These are phyloP conservation scores for Drosophila azteca DNA, from an alignment of 1,140 invertebrate genomes.

Conservation along the genomic window DNA sequence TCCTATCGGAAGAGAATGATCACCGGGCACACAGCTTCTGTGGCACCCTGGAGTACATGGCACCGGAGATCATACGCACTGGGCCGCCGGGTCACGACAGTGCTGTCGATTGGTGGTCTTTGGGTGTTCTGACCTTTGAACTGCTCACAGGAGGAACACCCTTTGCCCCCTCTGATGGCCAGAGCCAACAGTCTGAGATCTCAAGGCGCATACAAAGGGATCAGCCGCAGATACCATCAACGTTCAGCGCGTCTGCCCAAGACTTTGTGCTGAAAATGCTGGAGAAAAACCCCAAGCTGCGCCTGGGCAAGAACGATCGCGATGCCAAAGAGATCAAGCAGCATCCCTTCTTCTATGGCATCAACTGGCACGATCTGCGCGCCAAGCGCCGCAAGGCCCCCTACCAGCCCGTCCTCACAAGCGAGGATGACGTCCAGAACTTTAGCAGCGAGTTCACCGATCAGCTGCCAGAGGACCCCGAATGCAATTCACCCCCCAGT, in stretches of 20 bases:
- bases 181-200: constrained; percentile 96
- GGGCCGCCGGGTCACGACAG: constrained; percentile 94
- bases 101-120: constrained; percentile 98
- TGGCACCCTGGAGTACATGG: constrained; percentile 98
- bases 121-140: constrained; percentile 98
- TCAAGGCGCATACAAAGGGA: constrained; percentile 94
- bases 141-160: constrained; percentile 98
- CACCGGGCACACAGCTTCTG: constrained; percentile 96
- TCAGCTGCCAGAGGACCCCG: constrained; percentile 95
- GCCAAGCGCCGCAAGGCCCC: constrained; percentile 90
- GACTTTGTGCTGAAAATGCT: constrained; percentile 90
- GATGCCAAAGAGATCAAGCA: constrained; percentile 94
- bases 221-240: constrained; percentile 93
- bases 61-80: constrained; percentile 94
- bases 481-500: constrained; percentile 92
- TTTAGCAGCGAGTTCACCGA: constrained; percentile 98
- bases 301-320: constrained; percentile 91
- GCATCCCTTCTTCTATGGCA: constrained; percentile 92
- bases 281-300: constrained; percentile 93
- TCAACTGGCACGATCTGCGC: constrained; percentile 91
- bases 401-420: constrained; percentile 91
- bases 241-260: constrained; percentile 86
- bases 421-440: constrained; percentile 96
- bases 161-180: constrained; percentile 97
- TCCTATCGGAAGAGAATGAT: constrained; percentile 85